A percentile compares a stretch with the other conserved stretches of the same genome.
Conservation (phyloP, 37 sponge, comb jelly and placozoan species). For the Axinella damicornis region DNA sequence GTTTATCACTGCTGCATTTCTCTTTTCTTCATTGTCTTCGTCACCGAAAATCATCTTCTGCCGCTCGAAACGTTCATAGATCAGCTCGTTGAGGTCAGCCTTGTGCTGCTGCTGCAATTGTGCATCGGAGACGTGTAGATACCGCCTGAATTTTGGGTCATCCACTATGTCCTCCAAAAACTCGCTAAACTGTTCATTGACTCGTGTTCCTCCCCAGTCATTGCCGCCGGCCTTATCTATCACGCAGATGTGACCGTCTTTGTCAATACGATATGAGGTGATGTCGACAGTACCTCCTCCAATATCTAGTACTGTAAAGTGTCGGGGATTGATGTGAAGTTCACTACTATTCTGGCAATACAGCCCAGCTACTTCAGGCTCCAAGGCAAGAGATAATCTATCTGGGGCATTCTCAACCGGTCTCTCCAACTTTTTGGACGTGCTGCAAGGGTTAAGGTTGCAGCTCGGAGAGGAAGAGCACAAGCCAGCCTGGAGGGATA, state of each 20-base stretch:
- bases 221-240: neutral
- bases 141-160: neutral
- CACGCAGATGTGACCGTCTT: too few relatives aligned
- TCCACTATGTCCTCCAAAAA: conserved; percentile 10
- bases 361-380: conserved; percentile 53
- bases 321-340: neutral
- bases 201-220: conserved; percentile 33
- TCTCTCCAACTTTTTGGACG: too few relatives aligned
- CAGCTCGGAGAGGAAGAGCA: neutral
- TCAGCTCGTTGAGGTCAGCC: neutral
- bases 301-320: neutral
- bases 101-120: neutral
- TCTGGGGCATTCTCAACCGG: conserved; percentile 25
- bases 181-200: conserved; percentile 11
- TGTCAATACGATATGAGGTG: too few relatives aligned
- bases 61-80: conserved; percentile 11
- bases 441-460: neutral
- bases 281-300: too few relatives aligned
- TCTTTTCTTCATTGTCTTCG: too few relatives aligned
- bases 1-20: neutral
- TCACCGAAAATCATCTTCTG: conserved; percentile 4
- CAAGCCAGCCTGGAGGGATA: conserved; percentile 25
- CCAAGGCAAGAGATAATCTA: conserved; percentile 42
- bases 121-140: neutral
- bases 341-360: neutral